Conservation (phyloP, 1,140 invertebrate species). For the Vanessa tameamea region DNA sequence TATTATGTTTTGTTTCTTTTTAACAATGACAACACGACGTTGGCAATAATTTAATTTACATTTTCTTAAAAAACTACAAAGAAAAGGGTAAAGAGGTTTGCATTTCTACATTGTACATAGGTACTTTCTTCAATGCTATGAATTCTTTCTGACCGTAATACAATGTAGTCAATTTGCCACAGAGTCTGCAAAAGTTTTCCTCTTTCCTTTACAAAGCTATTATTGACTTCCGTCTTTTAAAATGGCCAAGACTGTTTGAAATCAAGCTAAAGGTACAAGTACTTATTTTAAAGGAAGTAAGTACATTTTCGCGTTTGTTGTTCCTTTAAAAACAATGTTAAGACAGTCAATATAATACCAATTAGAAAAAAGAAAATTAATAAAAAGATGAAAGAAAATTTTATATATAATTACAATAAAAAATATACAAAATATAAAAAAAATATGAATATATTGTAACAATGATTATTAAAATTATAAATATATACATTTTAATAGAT, state of each 20-base stretch:
- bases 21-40: too few species aligned
- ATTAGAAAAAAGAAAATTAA: too few species aligned
- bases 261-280: conserved; percentile 9
- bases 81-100: not conserved
- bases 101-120: conserved; percentile 8
- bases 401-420: too few species aligned
- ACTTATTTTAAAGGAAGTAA: not conserved
- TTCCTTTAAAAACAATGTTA: too few species aligned
- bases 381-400: too few species aligned
- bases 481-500: too few species aligned
- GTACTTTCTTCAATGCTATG: conserved; percentile 14
- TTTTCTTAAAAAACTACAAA: not conserved
- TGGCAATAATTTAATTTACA: not conserved
- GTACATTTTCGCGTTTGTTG: not conserved
- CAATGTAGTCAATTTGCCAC: conserved; percentile 25
- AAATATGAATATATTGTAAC: too few species aligned
- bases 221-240: conserved; percentile 11
- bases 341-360: too few species aligned
- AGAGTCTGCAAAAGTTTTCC: conserved; percentile 19
- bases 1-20: too few species aligned
- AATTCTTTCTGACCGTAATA: conserved; percentile 21
- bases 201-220: conserved; percentile 20
- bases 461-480: too few species aligned
- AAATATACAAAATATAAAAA: too few species aligned
- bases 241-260: conserved; percentile 13